Conservation (phyloP, 2,113 vertebrate genomes). For the Penelope pileata region DNA sequence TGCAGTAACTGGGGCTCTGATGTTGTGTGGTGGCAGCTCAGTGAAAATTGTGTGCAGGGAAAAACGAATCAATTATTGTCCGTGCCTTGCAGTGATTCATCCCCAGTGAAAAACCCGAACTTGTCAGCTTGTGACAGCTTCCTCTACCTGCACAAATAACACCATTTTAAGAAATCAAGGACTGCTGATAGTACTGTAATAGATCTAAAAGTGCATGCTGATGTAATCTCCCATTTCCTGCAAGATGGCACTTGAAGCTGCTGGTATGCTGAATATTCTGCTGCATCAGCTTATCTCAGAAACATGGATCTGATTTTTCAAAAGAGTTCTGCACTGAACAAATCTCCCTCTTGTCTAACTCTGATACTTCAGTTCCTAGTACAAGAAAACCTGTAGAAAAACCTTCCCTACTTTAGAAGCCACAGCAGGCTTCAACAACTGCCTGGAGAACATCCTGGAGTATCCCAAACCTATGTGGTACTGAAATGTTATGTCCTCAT, state of each 20-base stretch:
- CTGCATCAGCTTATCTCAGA: background rate
- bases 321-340: background rate
- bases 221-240: slow-evolving; percentile 37
- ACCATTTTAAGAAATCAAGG: slow-evolving; percentile 49
- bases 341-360: background rate
- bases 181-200: slow-evolving; percentile 34
- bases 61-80: background rate
- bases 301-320: background rate
- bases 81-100: background rate
- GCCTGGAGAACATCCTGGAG: background rate
- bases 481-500: background rate
- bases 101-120: slow-evolving; percentile 23
- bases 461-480: background rate
- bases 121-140: slow-evolving; percentile 27
- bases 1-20: background rate
- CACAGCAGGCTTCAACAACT: background rate
- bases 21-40: background rate
- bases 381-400: background rate
- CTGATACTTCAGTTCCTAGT: background rate
- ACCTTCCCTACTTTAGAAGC: background rate
- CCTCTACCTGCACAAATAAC: slow-evolving; percentile 27
- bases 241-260: background rate
- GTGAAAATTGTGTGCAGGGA: background rate
- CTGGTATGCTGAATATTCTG: background rate
- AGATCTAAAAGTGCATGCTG: slow-evolving; percentile 38